Conservation (phyloP, 2,797 vertebrate species). For the Chiroxiphia lanceolata region DNA sequence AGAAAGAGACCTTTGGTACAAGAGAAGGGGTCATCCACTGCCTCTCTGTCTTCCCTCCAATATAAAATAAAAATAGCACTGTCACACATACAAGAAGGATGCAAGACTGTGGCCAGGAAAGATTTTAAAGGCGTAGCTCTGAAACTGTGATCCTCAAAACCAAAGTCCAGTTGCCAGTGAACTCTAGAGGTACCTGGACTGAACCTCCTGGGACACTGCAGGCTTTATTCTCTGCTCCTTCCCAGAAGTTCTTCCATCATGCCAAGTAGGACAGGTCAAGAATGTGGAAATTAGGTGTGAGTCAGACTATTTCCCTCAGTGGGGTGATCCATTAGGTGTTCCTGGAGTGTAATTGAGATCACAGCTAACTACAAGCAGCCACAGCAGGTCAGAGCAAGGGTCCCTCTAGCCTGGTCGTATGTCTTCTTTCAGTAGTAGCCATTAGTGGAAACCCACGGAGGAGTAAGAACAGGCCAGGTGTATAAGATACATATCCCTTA, state of each 20-base stretch:
- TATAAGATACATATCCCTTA: neutral
- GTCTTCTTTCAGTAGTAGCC: neutral
- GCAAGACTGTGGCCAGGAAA: neutral
- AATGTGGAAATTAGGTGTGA: neutral
- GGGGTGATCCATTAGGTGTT: neutral
- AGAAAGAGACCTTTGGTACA: neutral
- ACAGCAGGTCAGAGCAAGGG: neutral
- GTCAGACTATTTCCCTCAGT: neutral
- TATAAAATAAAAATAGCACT: neutral
- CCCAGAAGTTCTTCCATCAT: neutral
- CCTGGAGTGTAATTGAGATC: neutral
- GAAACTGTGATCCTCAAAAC: neutral
- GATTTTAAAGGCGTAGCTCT: neutral
- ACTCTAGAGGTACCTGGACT: neutral
- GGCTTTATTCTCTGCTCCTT: neutral
- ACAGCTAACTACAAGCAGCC: neutral
- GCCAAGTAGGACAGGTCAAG: neutral
- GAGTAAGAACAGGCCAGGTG: neutral
- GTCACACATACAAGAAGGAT: neutral
- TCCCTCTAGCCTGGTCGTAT: neutral
- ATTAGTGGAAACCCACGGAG: neutral
- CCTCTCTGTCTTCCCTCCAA: neutral
- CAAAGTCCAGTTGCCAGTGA: neutral
- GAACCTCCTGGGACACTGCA: neutral
- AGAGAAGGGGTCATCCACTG: neutral